Evolutionary conservation across 2,797 vertebrate genomes (phyloP).

Genomic region (Prunella strophiata): DNA sequence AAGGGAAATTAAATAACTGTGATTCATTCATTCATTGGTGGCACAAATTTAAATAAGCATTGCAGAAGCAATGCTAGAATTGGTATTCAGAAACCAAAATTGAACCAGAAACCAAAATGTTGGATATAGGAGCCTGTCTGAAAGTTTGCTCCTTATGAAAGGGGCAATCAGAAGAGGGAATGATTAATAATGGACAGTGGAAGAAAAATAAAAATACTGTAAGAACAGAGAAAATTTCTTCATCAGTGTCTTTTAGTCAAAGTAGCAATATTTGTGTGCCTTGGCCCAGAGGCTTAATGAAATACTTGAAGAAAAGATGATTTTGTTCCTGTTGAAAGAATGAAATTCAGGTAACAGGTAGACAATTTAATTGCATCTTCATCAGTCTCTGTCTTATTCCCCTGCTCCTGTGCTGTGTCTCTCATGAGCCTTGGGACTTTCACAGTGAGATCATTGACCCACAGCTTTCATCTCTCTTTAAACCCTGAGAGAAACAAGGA

Average conservation of each 20-base stretch:
- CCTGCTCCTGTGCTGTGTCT: neutral
- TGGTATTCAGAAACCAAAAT: neutral
- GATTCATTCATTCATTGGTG: neutral
- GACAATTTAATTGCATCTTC: neutral
- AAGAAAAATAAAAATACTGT: neutral
- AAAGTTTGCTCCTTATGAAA: neutral
- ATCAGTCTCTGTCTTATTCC: neutral
- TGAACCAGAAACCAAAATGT: neutral
- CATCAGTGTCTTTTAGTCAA: neutral
- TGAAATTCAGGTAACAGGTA: neutral
- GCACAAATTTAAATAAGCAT: neutral
- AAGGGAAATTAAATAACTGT: neutral
- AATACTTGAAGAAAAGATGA: neutral
- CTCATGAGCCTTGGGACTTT: neutral
- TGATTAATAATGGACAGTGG: neutral
- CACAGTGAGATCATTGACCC: neutral
- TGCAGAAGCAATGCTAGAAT: neutral
- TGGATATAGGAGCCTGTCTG: neutral
- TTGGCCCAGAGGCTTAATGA: neutral
- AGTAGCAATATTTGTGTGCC: neutral
- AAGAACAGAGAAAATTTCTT: neutral
- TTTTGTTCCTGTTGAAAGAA: neutral
- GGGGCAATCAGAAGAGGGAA: neutral
- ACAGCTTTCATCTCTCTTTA: neutral
- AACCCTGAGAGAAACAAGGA: neutral